These are phyloP conservation scores for Urocolius indicus DNA, from an alignment of 2,113 vertebrate species.

Conservation along the genomic window DNA sequence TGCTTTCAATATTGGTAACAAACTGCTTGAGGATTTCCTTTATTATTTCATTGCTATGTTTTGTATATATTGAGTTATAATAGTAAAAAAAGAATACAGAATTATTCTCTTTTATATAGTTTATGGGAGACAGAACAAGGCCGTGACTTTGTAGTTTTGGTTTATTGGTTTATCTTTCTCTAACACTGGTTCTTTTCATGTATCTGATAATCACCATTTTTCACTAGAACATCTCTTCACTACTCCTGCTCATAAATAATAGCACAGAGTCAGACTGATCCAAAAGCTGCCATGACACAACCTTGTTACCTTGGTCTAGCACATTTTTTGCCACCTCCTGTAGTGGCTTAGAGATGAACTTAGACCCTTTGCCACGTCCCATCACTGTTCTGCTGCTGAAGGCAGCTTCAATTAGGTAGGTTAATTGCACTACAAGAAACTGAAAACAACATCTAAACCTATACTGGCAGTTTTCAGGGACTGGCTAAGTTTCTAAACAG, in stretches of 20 bases:
- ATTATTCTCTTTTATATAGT: background rate
- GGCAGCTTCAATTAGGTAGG: background rate
- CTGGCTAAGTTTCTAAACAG: background rate
- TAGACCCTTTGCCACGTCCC: background rate
- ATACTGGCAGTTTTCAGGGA: background rate
- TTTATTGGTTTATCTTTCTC: background rate
- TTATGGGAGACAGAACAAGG: background rate
- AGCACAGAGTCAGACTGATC: background rate
- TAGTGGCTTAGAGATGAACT: background rate
- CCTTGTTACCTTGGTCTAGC: background rate
- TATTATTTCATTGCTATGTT: background rate
- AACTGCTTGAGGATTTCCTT: background rate
- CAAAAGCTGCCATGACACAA: background rate
- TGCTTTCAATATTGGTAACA: background rate
- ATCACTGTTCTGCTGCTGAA: background rate
- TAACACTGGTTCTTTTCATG: background rate
- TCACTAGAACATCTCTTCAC: background rate
- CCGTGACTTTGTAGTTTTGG: background rate
- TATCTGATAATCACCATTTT: background rate
- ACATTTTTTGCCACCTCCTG: background rate
- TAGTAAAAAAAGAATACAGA: background rate
- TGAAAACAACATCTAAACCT: background rate
- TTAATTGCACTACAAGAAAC: background rate
- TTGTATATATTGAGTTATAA: background rate
- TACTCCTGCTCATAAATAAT: background rate